Evolutionary conservation across 1,140 invertebrate species (phyloP), one percentile per base, ranked within the genome.

Genomic region (Bombus polaris): DNA sequence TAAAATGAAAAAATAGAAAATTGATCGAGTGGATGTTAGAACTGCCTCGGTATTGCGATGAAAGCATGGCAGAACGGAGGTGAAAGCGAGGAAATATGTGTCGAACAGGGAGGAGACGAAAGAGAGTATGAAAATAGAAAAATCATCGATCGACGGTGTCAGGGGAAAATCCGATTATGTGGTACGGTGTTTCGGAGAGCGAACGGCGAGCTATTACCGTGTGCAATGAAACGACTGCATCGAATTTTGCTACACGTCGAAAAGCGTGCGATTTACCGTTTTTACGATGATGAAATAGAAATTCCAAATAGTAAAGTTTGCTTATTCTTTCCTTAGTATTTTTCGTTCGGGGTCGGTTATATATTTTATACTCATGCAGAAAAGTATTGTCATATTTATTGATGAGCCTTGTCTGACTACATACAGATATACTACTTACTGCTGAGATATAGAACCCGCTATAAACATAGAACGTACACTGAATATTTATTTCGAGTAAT

Each of bases 151-250:
- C 35, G 75, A 8, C n/a, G 13, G 53, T 35, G 53, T 39, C 8
- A 59, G 13, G 10, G 35, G n/a, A 37, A 78, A 65, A 78, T 66
- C 25, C 57, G 59, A 78, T 62, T 65, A 78, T 65, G 37, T 25
- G 53, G 18, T 42, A n/a, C 57, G 12, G 13, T 35, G 39, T 42
- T 32, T 42, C 15, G 57, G 62, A 28, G 35, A 59, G 59, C 53
- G 57, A 57, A 68, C 66, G 32, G 1, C 65, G 28, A 15, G 10
- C 37, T 32, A 42, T 65, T 65, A 65, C 25, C 37, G 53, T n/a
- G 35, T 39, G 75, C 75, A 44, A 65, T 22, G 28, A 39, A 44
- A 77, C 57, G 75, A 62, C n/a, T 78, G 39, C 75, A 25, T 65
- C 37, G 59, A 78, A 32, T 78, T 32, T 78, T n/a, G 37, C 28